Evolutionary conservation across 2,113 vertebrate genomes (phyloP), one percentile per base, ranked within the genome.

Genomic region (Zootoca vivipara): DNA sequence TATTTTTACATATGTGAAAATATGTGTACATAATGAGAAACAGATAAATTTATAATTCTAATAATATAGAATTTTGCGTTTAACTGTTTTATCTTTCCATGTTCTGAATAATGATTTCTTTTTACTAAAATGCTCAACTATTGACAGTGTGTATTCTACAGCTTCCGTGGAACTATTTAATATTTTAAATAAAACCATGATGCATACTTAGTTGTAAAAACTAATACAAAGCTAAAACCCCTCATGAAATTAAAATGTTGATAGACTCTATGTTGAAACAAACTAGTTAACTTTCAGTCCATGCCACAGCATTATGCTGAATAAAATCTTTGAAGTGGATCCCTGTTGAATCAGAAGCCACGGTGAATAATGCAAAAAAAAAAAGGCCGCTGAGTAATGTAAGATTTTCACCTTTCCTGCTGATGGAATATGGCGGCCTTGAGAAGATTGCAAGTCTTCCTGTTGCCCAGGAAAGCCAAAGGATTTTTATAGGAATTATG

Each of bases 221-320:
- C 46, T 52, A 52, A 52, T 85, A 92, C 24, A 77, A 62, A 77
- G 12, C 73, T 52, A 64, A 64, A 89, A 42, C 22, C 58, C 6
- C 78, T 89, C 30, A 38, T 7, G 40, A 85, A 92, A 86, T 69
- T 87, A 92, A 92, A 94, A 87, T 89, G 85, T 91, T 91, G 78
- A 30, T 89, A 12, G 20, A 85, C 9, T 86, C 7, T 2, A 81
- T 84, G 20, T 91, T 91, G 85, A 91, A 91, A 89, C 35, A 74
- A 52, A 24, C 84, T 91, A 89, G 70, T 86, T 92, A 85, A 20
- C 9, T 89, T 91, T 93, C 77, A 84, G 1, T 92, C 65, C 82
- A 72, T 85, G 75, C 82, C 69, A 88, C 18, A 80, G 58, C 5
- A 0, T 65, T 62, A 85, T 86, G 30, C 79, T 83, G 3, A 73